Evolutionary conservation across 2,113 vertebrate genomes (phyloP), one percentile per base, ranked within the genome.

Genomic region (Actinemys pallida): DNA sequence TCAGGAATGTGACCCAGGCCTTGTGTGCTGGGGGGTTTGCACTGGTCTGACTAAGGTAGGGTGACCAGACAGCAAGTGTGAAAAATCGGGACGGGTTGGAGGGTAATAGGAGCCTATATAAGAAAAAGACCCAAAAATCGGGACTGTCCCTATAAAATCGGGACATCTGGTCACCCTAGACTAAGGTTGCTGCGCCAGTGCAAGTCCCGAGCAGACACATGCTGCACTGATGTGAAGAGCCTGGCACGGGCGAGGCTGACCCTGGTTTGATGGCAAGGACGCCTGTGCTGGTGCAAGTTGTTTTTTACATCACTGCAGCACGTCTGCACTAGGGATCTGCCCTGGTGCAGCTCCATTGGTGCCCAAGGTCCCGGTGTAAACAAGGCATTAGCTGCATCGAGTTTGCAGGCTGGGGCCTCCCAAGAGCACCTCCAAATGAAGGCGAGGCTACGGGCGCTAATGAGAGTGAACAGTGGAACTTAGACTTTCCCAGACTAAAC

Each of bases 211-310:
- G 59, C 59, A 35, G 13, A 65, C 59, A 35, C 59, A 17, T 65
- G 31, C 59, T 65, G 59, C 59, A 16, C 31, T 35, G 59, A 45
- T 76, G 47, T 45, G 59, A n/a, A 0, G 0, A 72, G 87, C 0
- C 0, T 90, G 81, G 49, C 5, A 2, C 27, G 3, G 1, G 87
- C 22, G 85, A 8, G n/a, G 35, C 85, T 52, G 42, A 80, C 72
- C 78, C 84, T 1, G 1, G 86, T 1, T 0, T 0, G 0, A 49
- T 25, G 84, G 90, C 47, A 62, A 76, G 42, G 12, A 20, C 29
- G 87, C 59, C 84, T 86, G 59, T 49, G 54, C 53, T 22, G 59
- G 90, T 54, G 76, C 78, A 42, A 3, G 25, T 29, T 47, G 42
- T 7, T 5, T 83, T 87, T 96, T 83, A 79, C 85, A 53, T 83